phyloP scores from a whole-genome alignment of 2,113 vertebrate genomes.

The Ageneiosus marmoratus region DNA sequence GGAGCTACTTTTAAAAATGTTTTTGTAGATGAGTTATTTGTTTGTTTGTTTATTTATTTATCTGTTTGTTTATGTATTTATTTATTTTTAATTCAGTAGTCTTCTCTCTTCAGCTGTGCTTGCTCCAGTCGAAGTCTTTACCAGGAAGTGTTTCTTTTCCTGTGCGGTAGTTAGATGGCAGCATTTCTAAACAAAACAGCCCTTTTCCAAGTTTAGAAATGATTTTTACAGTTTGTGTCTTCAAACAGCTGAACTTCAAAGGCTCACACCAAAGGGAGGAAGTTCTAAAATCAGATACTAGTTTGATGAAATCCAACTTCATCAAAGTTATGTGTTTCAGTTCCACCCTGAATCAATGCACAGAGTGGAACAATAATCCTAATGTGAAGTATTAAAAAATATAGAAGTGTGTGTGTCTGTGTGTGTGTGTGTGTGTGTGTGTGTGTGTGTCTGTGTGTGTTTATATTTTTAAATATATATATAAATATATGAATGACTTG shows the following conservation, averaged over 20 bases:
- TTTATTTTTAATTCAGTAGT: not conserved
- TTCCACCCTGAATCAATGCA: not conserved
- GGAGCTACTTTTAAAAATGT: not conserved
- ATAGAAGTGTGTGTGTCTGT: not conserved
- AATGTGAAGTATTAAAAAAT: not conserved
- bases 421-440: not conserved
- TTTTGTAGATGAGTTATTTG: not conserved
- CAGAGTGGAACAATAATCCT: too few relatives aligned
- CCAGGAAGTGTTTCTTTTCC: slow-evolving; percentile 44
- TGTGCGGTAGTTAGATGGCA: slow-evolving; percentile 41
- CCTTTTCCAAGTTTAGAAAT: slow-evolving; percentile 43
- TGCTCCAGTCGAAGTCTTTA: slow-evolving; percentile 11
- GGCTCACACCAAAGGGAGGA: slow-evolving; percentile 34
- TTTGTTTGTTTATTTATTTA: too few relatives aligned
- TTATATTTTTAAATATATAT: too few relatives aligned
- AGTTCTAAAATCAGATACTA: slow-evolving; percentile 4
- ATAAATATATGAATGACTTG: too few relatives aligned
- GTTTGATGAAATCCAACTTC: not conserved
- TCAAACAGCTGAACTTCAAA: slow-evolving; percentile 39
- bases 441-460: too few relatives aligned
- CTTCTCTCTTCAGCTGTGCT: not conserved
- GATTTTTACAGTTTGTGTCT: slow-evolving; percentile 37
- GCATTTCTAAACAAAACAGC: slow-evolving; percentile 35
- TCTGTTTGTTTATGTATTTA: too few relatives aligned
- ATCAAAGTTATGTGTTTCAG: not conserved